Evolutionary conservation across 2,797 vertebrate genomes (phyloP).

Genomic region (Decapterus maruadsi): DNA sequence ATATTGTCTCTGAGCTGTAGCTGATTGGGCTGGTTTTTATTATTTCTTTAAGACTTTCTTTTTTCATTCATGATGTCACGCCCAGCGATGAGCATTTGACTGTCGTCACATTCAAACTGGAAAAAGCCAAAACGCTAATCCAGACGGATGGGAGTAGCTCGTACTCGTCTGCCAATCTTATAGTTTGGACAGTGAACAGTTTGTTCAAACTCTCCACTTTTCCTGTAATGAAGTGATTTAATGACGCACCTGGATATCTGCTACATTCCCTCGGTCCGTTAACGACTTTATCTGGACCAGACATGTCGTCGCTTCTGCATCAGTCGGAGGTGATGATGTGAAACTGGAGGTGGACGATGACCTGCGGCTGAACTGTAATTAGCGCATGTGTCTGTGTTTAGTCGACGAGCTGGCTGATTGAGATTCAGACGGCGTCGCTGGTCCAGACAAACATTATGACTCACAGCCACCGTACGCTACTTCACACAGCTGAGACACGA

Average conservation of each 20-base stretch:
- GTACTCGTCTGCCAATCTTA: too few species aligned
- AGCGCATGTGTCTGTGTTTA: not conserved
- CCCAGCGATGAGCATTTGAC: too few species aligned
- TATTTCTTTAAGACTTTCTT: too few species aligned
- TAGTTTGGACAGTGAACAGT: too few species aligned
- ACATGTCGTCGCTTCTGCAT: not conserved
- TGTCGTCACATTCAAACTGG: too few species aligned
- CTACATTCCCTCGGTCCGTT: not conserved
- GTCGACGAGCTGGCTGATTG: not conserved
- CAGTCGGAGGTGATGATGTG: not conserved
- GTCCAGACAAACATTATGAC: not conserved
- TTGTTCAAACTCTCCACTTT: not conserved
- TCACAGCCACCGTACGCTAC: not conserved
- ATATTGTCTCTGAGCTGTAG: too few species aligned
- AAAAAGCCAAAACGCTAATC: too few species aligned
- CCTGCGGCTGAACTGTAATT: conserved; percentile 9
- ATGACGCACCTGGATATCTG: too few species aligned
- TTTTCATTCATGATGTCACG: too few species aligned
- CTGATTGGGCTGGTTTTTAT: too few species aligned
- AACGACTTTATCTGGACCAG: conserved; percentile 1
- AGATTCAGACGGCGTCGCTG: not conserved
- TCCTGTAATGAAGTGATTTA: too few species aligned
- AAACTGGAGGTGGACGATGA: conserved; percentile 1
- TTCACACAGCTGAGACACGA: not conserved
- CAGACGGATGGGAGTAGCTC: too few species aligned